Percentiles rank a stretch among this genome's conserved stretches.
Conservation (phyloP, 2,888 invertebrate species). For the Xanthostigma xanthostigma region DNA sequence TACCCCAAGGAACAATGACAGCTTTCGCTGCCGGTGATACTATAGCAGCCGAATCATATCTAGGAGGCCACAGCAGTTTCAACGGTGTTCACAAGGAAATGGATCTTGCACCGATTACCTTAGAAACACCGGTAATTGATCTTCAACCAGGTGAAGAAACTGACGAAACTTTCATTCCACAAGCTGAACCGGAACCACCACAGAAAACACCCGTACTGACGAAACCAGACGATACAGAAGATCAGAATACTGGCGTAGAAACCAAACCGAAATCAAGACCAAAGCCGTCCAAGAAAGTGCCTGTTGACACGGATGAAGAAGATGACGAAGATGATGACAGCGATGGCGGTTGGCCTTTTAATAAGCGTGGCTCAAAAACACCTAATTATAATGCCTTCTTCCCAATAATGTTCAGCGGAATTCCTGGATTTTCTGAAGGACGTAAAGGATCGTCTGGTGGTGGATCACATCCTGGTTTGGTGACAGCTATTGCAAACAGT, state of each 20-base stretch:
- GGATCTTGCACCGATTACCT: conserved; percentile 6
- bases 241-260: conserved; percentile 11
- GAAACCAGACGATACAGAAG: conserved; percentile 14
- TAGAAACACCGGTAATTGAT: conserved; percentile 17
- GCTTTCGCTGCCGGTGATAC: conserved; percentile 27
- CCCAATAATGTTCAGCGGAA: conserved; percentile 47
- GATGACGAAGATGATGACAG: conserved; percentile 33
- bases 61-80: conserved; percentile 16
- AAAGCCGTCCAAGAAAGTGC: conserved; percentile 9
- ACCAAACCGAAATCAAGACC: conserved; percentile 13
- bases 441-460: conserved; percentile 22
- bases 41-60: conserved; percentile 25
- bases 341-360: conserved; percentile 20
- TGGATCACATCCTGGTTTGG: conserved; percentile 37
- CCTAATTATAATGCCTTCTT: conserved; percentile 43
- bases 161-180: conserved; percentile 5
- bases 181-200: conserved; percentile 2
- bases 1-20: conserved; percentile 25
- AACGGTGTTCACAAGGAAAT: conserved; percentile 9
- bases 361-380: conserved; percentile 19
- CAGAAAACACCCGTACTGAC: conserved; percentile 12
- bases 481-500: conserved; percentile 57
- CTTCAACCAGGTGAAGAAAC: conserved; percentile 6
- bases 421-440: conserved; percentile 23
- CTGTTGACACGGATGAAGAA: conserved; percentile 22